Conservation (phyloP, 1,140 invertebrate genomes). For the Neocloeon triangulifer region DNA sequence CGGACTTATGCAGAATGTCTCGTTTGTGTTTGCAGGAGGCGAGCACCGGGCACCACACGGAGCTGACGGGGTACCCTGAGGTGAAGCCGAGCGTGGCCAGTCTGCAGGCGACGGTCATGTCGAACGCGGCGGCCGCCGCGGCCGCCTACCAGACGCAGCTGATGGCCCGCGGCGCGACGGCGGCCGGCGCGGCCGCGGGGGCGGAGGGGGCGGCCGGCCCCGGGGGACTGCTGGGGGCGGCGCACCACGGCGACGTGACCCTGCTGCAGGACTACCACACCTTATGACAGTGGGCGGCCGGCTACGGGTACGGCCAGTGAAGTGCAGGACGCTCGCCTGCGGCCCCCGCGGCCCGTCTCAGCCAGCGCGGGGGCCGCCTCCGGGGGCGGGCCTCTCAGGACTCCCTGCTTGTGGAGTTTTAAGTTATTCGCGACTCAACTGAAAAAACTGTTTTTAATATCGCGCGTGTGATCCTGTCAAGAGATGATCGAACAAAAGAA, state of each 20-base stretch:
- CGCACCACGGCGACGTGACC: conserved; percentile 9
- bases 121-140: conserved; percentile 11
- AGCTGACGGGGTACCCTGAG: conserved; percentile 11
- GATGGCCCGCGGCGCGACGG: conserved; percentile 6
- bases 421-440: no score
- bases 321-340: not conserved
- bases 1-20: no score
- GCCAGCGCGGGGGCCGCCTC: not conserved
- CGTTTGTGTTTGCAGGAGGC: conserved; percentile 9
- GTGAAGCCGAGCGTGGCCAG: conserved; percentile 12
- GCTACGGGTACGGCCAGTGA: conserved; percentile 10
- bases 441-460: no score
- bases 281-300: conserved; percentile 16
- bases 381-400: no score
- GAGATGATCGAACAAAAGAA: no score
- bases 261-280: conserved; percentile 14
- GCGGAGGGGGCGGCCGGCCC: not conserved
- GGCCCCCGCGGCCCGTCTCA: not conserved
- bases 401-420: no score
- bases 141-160: no score
- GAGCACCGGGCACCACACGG: conserved; percentile 7
- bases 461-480: no score
- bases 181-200: conserved; percentile 4
- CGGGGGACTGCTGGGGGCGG: not conserved
- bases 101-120: conserved; percentile 11